phyloP scores from a whole-genome alignment of 2,113 vertebrate species.

The Daubentonia madagascariensis region DNA sequence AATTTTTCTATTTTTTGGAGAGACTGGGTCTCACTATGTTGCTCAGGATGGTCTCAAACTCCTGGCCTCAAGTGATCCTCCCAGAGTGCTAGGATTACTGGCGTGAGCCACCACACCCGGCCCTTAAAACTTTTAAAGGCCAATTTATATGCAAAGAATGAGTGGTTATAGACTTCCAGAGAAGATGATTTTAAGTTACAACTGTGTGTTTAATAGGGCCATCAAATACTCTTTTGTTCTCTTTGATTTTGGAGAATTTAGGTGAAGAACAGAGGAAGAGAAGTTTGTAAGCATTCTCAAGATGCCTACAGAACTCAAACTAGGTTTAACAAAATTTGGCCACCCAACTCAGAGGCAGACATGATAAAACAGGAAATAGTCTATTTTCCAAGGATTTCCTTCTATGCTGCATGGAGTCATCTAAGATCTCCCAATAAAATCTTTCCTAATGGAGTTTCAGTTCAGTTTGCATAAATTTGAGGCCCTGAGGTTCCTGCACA shows the following conservation, averaged over 20 bases:
- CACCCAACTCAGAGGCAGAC: background rate
- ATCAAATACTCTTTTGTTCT: background rate
- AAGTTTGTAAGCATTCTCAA: slow-evolving; percentile 30
- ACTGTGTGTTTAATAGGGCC: background rate
- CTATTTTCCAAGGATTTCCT: background rate
- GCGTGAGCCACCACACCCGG: background rate
- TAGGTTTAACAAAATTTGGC: background rate
- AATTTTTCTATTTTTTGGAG: no score
- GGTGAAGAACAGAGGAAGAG: background rate
- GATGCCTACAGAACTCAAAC: background rate
- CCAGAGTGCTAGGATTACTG: background rate
- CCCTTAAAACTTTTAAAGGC: background rate
- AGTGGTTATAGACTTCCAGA: background rate
- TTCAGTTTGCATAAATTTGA: background rate
- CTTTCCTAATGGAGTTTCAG: background rate
- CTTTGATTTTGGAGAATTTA: slow-evolving; percentile 31
- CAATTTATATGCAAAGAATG: background rate
- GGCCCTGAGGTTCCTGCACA: background rate
- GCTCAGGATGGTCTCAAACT: no score
- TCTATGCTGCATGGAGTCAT: background rate
- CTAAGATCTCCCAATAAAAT: background rate
- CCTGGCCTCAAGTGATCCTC: no score
- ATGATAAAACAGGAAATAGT: background rate
- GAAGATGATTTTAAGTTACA: background rate
- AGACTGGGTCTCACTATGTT: no score